Evolutionary conservation across 2,797 vertebrate genomes (phyloP).

Genomic region (Tarsius wallacei): DNA sequence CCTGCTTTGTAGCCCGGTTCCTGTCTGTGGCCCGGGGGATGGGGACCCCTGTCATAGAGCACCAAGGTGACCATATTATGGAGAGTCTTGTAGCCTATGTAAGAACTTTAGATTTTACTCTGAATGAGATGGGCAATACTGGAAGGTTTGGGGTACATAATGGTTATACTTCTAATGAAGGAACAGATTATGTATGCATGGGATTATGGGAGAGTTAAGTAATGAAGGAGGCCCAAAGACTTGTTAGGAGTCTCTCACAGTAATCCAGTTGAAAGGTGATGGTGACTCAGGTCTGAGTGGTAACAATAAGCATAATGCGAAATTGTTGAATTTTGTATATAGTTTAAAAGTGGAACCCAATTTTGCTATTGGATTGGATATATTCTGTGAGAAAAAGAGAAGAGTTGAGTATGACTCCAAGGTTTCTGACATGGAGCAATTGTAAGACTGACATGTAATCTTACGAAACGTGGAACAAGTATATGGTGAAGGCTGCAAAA

Average conservation of each 20-base stretch:
- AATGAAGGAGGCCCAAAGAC: background rate
- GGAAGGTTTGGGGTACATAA: background rate
- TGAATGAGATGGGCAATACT: background rate
- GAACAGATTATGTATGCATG: background rate
- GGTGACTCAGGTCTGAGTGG: background rate
- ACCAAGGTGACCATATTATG: background rate
- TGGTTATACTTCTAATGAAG: background rate
- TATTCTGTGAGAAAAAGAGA: background rate
- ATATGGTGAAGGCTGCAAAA: background rate
- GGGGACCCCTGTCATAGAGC: too few relatives aligned
- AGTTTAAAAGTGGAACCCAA: background rate
- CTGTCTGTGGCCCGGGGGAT: too few relatives aligned
- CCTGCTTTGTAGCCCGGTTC: too few relatives aligned
- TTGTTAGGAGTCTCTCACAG: background rate
- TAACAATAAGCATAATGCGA: background rate
- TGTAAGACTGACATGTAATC: background rate
- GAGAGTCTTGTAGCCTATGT: background rate
- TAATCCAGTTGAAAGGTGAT: background rate
- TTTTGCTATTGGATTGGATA: background rate
- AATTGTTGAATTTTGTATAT: background rate
- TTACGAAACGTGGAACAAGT: background rate
- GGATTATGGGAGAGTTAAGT: background rate
- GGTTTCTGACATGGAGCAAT: background rate
- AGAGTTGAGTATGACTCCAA: background rate
- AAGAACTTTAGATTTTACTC: constrained; percentile 16